Evolutionary conservation across 1,140 invertebrate genomes (phyloP), one percentile per base, ranked within the genome.

Genomic region (Cephus cinctus): DNA sequence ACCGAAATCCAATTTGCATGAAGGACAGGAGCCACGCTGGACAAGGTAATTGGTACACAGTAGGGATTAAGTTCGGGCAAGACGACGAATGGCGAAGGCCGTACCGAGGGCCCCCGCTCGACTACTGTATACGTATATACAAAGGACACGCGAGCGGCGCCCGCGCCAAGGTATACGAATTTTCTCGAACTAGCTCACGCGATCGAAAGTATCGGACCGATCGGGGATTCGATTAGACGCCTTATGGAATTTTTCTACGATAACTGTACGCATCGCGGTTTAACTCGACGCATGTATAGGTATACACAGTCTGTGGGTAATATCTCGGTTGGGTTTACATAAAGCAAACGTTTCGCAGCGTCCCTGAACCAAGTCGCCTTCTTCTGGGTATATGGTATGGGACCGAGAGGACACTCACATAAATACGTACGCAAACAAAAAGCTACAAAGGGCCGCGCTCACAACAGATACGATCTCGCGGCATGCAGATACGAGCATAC

Each of bases 401-500:
- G n/a, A n/a, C n/a, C n/a, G n/a, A n/a, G 49, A 59, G 57, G 43
- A 65, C 59, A 56, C 47, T 66, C 69, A 59, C 68, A 74, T 73
- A 75, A 74, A 73, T 73, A 74, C 70, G 61, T 57, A 65, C 66
- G 62, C 62, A 67, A 69, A 71, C 58, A 73, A 70, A 73, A 75
- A 68, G 50, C 59, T 63, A 73, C 66, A 69, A 74, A 73, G 68
- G 63, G 44, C 68, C 64, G 62, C 67, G 57, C 63, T 67, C 59
- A 56, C 60, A 52, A 61, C 54, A 71, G 71, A 76, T 76, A 76
- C 67, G 65, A 76, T 76, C 71, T 72, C 59, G 61, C 62, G 65
- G 69, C 64, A 67, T 71, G 69, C 69, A 71, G 69, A 74, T 74
- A 68, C 70, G 68, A 70, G 71, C 63, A 73, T 74, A 73, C 67